phyloP scores from a whole-genome alignment of 92 coral and sea anemone species.

The Paramuricea clavata region DNA sequence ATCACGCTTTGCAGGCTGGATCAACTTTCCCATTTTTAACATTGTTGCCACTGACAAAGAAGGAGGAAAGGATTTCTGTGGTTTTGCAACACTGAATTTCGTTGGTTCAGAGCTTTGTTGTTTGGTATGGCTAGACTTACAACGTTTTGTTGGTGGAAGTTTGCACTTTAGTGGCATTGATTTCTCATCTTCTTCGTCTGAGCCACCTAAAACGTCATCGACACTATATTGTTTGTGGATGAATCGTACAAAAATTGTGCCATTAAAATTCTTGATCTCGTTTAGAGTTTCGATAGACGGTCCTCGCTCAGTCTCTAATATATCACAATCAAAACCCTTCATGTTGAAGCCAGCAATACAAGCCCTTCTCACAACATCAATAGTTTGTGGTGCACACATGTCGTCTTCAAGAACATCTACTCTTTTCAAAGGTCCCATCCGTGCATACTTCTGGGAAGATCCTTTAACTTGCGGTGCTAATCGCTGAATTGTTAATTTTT shows the following conservation, averaged over 20 bases:
- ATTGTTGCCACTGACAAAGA: slow-evolving; percentile 21
- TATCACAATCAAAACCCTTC: not conserved
- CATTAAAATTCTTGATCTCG: slow-evolving; percentile 15
- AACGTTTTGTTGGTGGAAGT: not conserved
- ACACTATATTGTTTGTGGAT: too few relatives aligned
- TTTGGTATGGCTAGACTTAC: not conserved
- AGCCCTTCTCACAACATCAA: slow-evolving; percentile 7
- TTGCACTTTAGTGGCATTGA: too few relatives aligned
- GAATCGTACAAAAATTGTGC: slow-evolving; percentile 22
- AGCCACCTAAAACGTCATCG: not conserved
- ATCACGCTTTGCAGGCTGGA: slow-evolving; percentile 18
- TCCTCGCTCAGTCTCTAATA: slow-evolving; percentile 22
- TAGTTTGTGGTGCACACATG: not conserved
- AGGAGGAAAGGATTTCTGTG: not conserved
- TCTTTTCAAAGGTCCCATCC: slow-evolving; percentile 18
- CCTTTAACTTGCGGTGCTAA: slow-evolving; percentile 24
- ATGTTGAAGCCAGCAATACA: slow-evolving; percentile 16
- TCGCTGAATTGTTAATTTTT: slow-evolving; percentile 5
- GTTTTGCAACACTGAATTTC: not conserved
- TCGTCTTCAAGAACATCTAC: slow-evolving; percentile 20
- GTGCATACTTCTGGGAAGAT: slow-evolving; percentile 5
- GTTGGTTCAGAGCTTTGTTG: not conserved
- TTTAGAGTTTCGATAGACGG: slow-evolving; percentile 20
- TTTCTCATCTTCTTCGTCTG: slow-evolving; percentile 13
- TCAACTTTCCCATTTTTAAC: slow-evolving; percentile 8